phyloP scores from a whole-genome alignment of 2,888 invertebrate genomes.

The Eristalis arbustorum region DNA sequence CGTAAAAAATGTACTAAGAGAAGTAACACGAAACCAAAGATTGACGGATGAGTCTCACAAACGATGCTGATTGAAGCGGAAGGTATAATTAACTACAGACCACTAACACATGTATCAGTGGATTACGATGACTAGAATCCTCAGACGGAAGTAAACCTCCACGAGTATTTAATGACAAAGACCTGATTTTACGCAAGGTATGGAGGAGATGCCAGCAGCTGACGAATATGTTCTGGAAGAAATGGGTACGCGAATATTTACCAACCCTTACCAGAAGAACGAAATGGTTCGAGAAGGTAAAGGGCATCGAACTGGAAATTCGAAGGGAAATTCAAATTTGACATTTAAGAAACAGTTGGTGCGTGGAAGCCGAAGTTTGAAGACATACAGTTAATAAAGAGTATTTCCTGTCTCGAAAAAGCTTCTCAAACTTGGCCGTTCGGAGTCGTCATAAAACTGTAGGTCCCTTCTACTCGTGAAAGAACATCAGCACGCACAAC shows the following conservation, averaged over 20 bases:
- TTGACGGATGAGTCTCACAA: not conserved
- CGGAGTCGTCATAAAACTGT: no score
- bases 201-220: slow-evolving; percentile 26
- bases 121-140: slow-evolving; percentile 1
- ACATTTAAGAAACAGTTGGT: no score
- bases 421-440: no score
- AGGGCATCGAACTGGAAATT: slow-evolving; percentile 42
- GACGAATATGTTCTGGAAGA: slow-evolving; percentile 59
- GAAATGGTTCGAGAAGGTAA: slow-evolving; percentile 53
- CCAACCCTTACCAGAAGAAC: slow-evolving; percentile 67
- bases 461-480: no score
- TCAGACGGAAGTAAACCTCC: slow-evolving; percentile 10
- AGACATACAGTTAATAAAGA: no score
- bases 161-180: slow-evolving; percentile 8
- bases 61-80: not conserved
- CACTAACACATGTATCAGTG: not conserved
- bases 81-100: not conserved
- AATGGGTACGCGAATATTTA: slow-evolving; percentile 71
- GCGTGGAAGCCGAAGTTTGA: no score
- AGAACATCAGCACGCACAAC: no score
- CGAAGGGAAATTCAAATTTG: no score
- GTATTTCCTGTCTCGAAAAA: no score
- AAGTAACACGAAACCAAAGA: not conserved
- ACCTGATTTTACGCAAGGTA: not conserved
- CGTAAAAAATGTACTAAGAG: not conserved